A percentile compares a stretch with the other conserved stretches of the same genome.
Conservation (phyloP, 2,888 invertebrate species). For the Mythimna albipuncta region DNA sequence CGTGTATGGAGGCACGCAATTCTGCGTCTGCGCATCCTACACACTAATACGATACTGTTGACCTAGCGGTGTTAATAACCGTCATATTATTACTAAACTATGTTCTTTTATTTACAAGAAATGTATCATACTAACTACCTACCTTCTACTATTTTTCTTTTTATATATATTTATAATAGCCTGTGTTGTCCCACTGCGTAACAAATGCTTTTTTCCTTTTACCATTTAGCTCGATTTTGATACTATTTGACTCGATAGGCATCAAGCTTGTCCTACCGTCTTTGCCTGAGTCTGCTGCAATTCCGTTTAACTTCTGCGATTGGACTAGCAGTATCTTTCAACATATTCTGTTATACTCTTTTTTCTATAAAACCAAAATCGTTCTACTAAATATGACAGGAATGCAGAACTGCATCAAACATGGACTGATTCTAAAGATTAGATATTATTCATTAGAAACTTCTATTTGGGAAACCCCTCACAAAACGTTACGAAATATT, state of each 20-base stretch:
- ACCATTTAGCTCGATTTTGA: too few relatives aligned
- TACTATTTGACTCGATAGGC: not conserved
- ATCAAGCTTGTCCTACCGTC: not conserved
- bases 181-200: not conserved
- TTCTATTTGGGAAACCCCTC: conserved; percentile 6
- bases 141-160: not conserved
- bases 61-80: conserved; percentile 42
- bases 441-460: conserved; percentile 34
- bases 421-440: conserved; percentile 11
- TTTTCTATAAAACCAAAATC: not conserved
- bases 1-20: conserved; percentile 51
- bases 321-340: not conserved
- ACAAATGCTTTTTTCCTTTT: not conserved
- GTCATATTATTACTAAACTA: conserved; percentile 3
- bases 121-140: not conserved
- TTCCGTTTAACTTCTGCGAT: not conserved
- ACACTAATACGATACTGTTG: conserved; percentile 38
- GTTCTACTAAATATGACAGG: not conserved
- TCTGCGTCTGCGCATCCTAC: conserved; percentile 47
- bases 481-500: conserved; percentile 10
- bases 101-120: conserved; percentile 8
- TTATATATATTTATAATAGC: not conserved
- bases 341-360: too few relatives aligned
- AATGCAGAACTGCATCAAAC: not conserved
- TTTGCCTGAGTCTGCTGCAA: too few relatives aligned